Evolutionary conservation across 2,888 invertebrate species (phyloP), one percentile per base, ranked within the genome.

Genomic region (Sabatieria punctata): DNA sequence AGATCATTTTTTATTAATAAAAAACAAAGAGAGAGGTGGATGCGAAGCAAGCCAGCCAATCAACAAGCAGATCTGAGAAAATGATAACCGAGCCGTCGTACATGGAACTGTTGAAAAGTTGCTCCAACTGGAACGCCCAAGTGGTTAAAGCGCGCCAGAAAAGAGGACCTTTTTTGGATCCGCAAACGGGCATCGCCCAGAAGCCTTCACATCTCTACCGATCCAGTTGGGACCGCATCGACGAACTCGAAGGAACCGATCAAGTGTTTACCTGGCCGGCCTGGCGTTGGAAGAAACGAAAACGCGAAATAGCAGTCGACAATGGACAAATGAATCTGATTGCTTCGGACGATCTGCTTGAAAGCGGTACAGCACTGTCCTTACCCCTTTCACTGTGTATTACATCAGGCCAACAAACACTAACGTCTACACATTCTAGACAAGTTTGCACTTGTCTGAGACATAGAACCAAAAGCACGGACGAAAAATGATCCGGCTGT

Each of bases 121-220:
- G 62, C 52, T 51, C 55, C 38, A 57, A 56, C 50, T 63, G 60
- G 58, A 62, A 62, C 46, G 45, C 46, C 11, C 49, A 59, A 4
- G 54, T 54, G 15, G 51, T 49, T 23, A 46, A 48, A 22, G 59
- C 59, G 26, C 50, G 60, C 30, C 8, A 8, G 8, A 30, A 51
- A 35, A 49, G 54, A 8, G 53, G 46, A 44, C 57, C 57, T 1
- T 58, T 56, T 43, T 59, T 55, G 43, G 62, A 62, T 37, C 55
- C 57, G 21, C 61, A 62, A 43, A 62, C 62, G 19, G 58, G 57
- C n/a, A 54, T 58, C 11, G 57, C 58, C 8, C 60, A 62, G 37
- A 23, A 23, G n/a, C 6, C 41, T 19, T 13, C 22, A 18, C 8
- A 6, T 37, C 51, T 57, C 13, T 54, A 53, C 35, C 51, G 58